These are phyloP conservation scores for Scatophagus argus DNA, from an alignment of 2,113 vertebrate genomes.

Conservation along the genomic window DNA sequence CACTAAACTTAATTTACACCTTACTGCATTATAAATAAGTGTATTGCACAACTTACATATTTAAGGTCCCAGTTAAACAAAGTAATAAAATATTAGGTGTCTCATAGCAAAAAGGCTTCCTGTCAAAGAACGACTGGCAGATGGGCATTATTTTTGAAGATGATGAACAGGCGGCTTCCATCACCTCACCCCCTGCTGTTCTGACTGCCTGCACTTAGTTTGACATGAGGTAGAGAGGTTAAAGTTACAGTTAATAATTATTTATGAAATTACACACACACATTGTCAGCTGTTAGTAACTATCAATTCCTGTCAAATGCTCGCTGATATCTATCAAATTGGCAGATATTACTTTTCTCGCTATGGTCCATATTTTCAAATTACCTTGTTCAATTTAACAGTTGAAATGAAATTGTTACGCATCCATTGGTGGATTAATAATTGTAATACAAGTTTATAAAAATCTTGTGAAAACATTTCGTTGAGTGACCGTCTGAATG, in stretches of 20 bases:
- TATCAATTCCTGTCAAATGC: not conserved
- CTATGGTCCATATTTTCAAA: not conserved
- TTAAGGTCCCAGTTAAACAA: not conserved
- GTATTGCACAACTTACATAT: not conserved
- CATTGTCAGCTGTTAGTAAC: not conserved
- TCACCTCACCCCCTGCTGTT: slow-evolving; percentile 39
- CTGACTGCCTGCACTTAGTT: slow-evolving; percentile 5
- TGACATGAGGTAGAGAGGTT: slow-evolving; percentile 3
- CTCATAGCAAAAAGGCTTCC: not conserved
- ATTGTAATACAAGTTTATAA: too few species aligned
- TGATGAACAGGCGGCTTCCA: slow-evolving; percentile 7
- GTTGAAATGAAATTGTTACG: not conserved
- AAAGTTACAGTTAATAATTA: slow-evolving; percentile 20
- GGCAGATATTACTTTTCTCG: not conserved
- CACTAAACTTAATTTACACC: not conserved
- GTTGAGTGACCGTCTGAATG: not conserved
- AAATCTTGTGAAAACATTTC: too few species aligned
- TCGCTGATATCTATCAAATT: not conserved
- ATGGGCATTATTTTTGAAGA: slow-evolving; percentile 35
- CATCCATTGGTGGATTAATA: not conserved
- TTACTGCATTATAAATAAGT: not conserved
- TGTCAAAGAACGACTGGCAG: slow-evolving; percentile 3
- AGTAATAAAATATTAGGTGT: not conserved
- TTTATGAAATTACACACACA: slow-evolving; percentile 12
- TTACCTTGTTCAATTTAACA: not conserved